phyloP scores from a whole-genome alignment of 92 coral and sea anemone genomes.

The Bergia puertoricense region DNA sequence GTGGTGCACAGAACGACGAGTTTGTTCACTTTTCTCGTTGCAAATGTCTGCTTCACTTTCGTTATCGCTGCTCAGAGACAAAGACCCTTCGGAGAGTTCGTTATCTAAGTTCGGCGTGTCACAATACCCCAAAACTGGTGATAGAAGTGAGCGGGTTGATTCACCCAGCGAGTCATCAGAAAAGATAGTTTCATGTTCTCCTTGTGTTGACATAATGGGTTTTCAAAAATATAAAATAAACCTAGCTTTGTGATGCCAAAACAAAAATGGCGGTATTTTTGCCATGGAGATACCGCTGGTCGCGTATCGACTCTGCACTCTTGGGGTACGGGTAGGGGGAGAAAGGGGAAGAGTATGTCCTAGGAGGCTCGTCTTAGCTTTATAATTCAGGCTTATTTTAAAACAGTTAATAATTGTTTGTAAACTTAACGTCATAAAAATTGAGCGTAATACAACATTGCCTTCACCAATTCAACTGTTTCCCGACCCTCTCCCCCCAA shows the following conservation, averaged over 20 bases:
- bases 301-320: background rate
- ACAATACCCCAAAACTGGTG: slow-evolving; percentile 64
- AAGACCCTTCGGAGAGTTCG: slow-evolving; percentile 63
- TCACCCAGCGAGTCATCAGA: slow-evolving; percentile 91
- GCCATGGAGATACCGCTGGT: slow-evolving; percentile 32
- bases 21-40: slow-evolving; percentile 27
- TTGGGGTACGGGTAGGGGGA: background rate
- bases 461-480: background rate
- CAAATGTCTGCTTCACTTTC: slow-evolving; percentile 38
- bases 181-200: slow-evolving; percentile 41
- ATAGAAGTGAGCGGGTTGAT: slow-evolving; percentile 91
- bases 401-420: no score
- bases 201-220: background rate
- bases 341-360: background rate
- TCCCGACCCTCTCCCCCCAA: background rate
- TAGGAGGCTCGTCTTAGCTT: background rate
- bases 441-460: background rate
- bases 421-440: background rate
- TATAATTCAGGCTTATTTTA: background rate
- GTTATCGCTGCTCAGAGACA: slow-evolving; percentile 50
- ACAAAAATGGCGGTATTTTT: slow-evolving; percentile 43
- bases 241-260: background rate
- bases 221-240: background rate
- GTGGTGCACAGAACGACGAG: background rate
- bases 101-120: slow-evolving; percentile 29